phyloP scores from a whole-genome alignment of 2,888 invertebrate genomes.

The Nymphalis urticae region DNA sequence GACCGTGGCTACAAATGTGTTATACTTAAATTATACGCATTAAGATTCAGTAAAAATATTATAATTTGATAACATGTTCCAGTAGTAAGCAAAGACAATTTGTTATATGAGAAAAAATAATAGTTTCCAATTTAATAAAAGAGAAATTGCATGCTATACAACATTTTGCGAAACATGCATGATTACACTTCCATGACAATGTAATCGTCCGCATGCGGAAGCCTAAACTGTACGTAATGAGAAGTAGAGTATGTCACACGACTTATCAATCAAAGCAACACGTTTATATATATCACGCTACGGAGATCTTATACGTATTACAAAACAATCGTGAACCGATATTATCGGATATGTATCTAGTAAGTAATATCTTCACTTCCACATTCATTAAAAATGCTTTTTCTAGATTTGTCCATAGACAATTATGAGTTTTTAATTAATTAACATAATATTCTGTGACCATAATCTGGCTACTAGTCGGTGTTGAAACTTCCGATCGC shows the following conservation, averaged over 20 bases:
- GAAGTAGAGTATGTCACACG: slow-evolving; percentile 71
- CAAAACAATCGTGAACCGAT: slow-evolving; percentile 43
- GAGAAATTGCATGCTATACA: slow-evolving; percentile 31
- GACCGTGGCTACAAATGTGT: not conserved
- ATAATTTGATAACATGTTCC: too few relatives aligned
- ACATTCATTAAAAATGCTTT: slow-evolving; percentile 43
- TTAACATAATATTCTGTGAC: slow-evolving; percentile 61
- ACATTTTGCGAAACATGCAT: slow-evolving; percentile 39
- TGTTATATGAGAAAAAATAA: not conserved
- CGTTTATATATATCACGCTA: slow-evolving; percentile 47
- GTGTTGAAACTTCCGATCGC: slow-evolving; percentile 72
- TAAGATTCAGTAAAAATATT: not conserved
- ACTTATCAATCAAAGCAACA: slow-evolving; percentile 63
- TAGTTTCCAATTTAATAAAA: not conserved
- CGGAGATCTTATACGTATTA: slow-evolving; percentile 42
- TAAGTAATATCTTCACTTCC: slow-evolving; percentile 35
- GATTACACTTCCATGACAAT: not conserved
- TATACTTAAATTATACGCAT: not conserved
- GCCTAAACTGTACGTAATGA: slow-evolving; percentile 33
- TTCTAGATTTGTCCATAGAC: slow-evolving; percentile 41
- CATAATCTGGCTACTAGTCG: slow-evolving; percentile 53
- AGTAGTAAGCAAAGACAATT: not conserved
- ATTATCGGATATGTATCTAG: slow-evolving; percentile 18
- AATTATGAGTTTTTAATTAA: slow-evolving; percentile 42
- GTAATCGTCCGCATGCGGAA: slow-evolving; percentile 30